Conservation (phyloP, 2,797 vertebrate species). For the Brachymystax lenok region DNA sequence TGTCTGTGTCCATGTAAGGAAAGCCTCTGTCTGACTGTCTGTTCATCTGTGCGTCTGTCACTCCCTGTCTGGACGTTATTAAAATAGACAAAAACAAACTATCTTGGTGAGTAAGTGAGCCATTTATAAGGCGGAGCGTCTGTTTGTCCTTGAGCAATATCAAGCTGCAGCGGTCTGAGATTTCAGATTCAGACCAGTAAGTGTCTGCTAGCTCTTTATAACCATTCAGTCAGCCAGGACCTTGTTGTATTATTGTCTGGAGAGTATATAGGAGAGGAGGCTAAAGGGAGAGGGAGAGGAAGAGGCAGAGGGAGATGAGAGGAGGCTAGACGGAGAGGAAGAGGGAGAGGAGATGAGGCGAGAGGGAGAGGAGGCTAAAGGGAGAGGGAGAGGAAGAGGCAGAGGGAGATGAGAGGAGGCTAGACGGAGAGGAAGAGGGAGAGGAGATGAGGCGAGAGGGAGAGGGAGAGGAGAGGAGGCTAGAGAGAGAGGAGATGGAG, state of each 20-base stretch:
- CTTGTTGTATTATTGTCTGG: constrained; percentile 55
- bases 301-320: constrained; percentile 16
- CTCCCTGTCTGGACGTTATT: background rate
- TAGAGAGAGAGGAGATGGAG: too few species aligned
- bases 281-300: constrained; percentile 33
- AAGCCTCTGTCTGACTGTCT: background rate
- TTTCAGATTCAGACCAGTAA: constrained; percentile 55
- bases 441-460: too few species aligned
- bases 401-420: too few species aligned
- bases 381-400: too few species aligned
- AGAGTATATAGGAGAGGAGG: constrained; percentile 30
- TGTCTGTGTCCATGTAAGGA: background rate
- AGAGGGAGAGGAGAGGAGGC: too few species aligned
- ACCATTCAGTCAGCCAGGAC: constrained; percentile 52
- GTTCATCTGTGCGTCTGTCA: constrained; percentile 4
- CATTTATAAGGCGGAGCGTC: background rate
- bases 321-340: background rate
- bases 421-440: too few species aligned
- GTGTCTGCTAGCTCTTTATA: constrained; percentile 46
- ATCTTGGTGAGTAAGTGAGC: background rate
- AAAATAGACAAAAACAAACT: background rate
- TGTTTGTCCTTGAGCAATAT: constrained; percentile 70
- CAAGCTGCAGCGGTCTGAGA: constrained; percentile 60
- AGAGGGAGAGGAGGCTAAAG: too few species aligned
- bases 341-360: background rate